Evolutionary conservation across 53 echinoderm and acorn worm species (phyloP), one percentile per base, ranked within the genome.

Genomic region (Henricia sp.): DNA sequence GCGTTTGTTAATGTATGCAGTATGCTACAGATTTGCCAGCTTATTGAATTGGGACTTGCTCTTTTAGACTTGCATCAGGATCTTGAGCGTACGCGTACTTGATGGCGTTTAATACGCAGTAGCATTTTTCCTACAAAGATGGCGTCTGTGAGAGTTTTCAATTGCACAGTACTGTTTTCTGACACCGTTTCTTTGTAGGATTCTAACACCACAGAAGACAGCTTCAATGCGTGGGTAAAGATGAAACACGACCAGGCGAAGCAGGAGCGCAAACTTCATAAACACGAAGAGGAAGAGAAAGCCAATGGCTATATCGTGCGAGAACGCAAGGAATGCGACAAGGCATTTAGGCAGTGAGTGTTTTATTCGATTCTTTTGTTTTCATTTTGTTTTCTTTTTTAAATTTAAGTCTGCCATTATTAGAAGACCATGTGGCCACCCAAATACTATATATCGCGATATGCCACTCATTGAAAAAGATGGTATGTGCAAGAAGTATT

Each of bases 301-400:
- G 72, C 70, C 25, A 71, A 90, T 9, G 94, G 92, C 1, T 94
- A 89, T 41, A 90, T 83, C 33, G 55, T 92, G 24, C 77, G 97
- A 26, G 90, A 90, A 40, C 85, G 97, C 36, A 76, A 82, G 37
- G 97, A 96, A 3, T 94, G 94, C 78, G 94, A 96, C 41, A 72
- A 83, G 43, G 94, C 92, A 30, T 96, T 88, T 67, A 96, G 82
- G 90, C 88, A 92, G 97, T 96, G 86, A 90, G 97, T 89, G 5
- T 5, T 41, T 20, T 13, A 17, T 56, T 4, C 17, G 25, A 29
- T 65, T 33, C 17, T 36, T 23, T 9, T 26, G 28, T 48, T 27
- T 33, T 29, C 42, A 46, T 8, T 10, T 14, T 46, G 8, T 10
- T 8, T 10, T 10, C 8, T 46, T 10, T 46, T 8, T 14, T 8